Evolutionary conservation across 1,140 invertebrate species (phyloP), one percentile per base, ranked within the genome.

Genomic region (Macrobrachium rosenbergii): DNA sequence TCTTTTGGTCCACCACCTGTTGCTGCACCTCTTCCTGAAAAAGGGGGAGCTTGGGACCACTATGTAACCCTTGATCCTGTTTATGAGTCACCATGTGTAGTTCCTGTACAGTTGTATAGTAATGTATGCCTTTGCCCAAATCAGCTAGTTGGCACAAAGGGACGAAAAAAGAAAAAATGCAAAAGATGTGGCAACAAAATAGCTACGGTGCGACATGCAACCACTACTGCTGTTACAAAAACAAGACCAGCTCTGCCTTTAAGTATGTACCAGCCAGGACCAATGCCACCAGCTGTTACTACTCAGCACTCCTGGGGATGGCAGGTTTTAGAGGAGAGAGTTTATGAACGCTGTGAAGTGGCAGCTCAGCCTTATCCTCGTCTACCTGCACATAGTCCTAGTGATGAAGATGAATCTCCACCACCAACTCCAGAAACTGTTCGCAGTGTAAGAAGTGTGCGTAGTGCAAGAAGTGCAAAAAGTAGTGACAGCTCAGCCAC

Each of bases 81-180:
- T 23, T 81, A 83, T 75, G 87, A 83, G 17, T 75, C 82, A 6
- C 87, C 87, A n/a, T 62, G 52, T n/a, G 75, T 88, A 12, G 77
- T 88, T 21, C 87, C 87, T 19, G 64, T 88, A 6, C 87, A 88
- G 12, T 16, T 81, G 3, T 88, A 84, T 23, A 87, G 78, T 58
- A 88, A 88, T 63, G 86, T 89, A n/a, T 89, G 89, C 58, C 83
- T 83, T 62, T 87, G 81, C 69, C 88, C 73, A 3, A 80, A 88
- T 7, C 83, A 88, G 23, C 59, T 86, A n/a, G 19, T 88, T 1
- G 84, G 83, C 52, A 89, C 89, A 16, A 89, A 69, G 72, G 79
- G 83, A 23, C 83, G 84, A 52, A 89, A 89, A 58, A 89, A 89
- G 77, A 89, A 89, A 64, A 89, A 89, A 78, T 89, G 89, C 72